Base-by-base conservation (phyloP, 2,888 invertebrate genomes). In the Plagodis dolabraria region DNA sequence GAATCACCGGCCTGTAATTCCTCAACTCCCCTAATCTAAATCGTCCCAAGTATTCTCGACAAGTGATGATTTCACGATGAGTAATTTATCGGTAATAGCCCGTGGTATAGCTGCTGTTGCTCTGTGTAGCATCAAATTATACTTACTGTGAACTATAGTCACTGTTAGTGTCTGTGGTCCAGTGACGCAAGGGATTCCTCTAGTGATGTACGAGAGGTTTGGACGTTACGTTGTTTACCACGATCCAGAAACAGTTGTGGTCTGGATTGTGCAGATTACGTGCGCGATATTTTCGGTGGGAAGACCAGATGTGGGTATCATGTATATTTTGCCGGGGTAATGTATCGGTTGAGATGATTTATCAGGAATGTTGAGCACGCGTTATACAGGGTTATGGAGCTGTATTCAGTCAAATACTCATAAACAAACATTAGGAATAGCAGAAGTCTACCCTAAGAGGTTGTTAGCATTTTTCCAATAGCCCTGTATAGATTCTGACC, bases 121-220 rank as follows among this genome's bases (percentile, higher is more conserved):
- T 40, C 10, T 40, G 10, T 40, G 10, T 40, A 40, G 36, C 36
- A 36, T 36, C 7, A 7, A 7, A 36, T 5, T 5, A 40, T 40
- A 10, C 6, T 40, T 40, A 5, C 40, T 40, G 5, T 10, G 40
- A 2, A 7, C 10, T 10, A 5, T 12, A 33, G 53, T 53, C 36
- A 54, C 51, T 53, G 50, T 33, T 38, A 22, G 40, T 45, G 8
- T 36, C 42, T 46, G 47, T 53, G 59, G 6, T 45, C 57, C 60
- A 50, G 52, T 69, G 64, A 68, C 64, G 69, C 59, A 56, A 60
- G 53, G 63, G 52, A 71, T 72, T 65, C 69, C 65, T 51, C 47
- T 57, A 59, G 64, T 51, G 51, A 60, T 60, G 58, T 63, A 64
- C 64, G 56, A 59, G 57, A 44, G 57, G 47, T 33, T 46, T 50